A percentile compares a stretch with the other conserved stretches of the same genome.
These are phyloP conservation scores for Pampusana beccarii DNA, from an alignment of 2,113 vertebrate species.

Conservation along the genomic window DNA sequence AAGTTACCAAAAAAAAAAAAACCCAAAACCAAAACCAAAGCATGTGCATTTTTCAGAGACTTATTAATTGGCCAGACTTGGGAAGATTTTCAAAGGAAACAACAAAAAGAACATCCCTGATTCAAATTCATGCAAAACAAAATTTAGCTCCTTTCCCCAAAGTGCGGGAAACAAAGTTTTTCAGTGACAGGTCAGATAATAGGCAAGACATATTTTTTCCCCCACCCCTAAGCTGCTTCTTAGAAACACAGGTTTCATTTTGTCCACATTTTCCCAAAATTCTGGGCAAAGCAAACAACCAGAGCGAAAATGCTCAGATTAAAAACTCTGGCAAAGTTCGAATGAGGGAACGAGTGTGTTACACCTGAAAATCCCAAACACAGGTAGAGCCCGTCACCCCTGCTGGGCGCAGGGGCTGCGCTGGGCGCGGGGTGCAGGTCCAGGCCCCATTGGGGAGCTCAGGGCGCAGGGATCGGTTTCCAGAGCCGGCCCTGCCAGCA, in stretches of 20 bases:
- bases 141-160: neutral
- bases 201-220: neutral
- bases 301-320: neutral
- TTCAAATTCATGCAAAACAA: conserved; percentile 17
- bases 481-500: rapidly evolving
- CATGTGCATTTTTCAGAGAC: neutral
- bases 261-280: neutral
- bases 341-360: rapidly evolving
- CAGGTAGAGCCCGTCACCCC: no score
- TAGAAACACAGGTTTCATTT: neutral
- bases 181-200: neutral
- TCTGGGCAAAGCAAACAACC: neutral
- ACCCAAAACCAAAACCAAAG: neutral
- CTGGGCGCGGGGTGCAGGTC: no score
- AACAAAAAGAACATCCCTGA: neutral
- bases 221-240: neutral
- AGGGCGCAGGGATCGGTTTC: neutral
- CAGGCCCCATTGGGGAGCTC: no score
- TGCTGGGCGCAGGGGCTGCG: no score
- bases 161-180: neutral
- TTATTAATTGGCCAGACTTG: neutral
- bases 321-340: neutral
- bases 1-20: neutral
- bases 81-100: neutral
- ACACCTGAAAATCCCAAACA: rapidly evolving